Base-by-base conservation (phyloP, 2,797 vertebrate genomes). In the Acanthiza pusilla region DNA sequence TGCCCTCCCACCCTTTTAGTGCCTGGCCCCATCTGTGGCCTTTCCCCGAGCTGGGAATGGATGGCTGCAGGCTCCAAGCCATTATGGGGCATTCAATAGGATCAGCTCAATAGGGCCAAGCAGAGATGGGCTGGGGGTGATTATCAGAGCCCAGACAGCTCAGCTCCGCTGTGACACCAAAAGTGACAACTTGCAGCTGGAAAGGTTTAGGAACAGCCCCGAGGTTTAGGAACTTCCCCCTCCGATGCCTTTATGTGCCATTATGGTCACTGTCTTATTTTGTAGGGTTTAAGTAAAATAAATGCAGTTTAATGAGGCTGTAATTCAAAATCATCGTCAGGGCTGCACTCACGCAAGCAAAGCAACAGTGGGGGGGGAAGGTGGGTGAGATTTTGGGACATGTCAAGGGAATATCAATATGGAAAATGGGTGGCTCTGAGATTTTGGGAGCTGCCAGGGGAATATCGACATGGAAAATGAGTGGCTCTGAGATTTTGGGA, bases 171-270 rank as follows among this genome's bases (percentile, higher is more conserved):
- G 4, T 0, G 3, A 22, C 73, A 9, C 63, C 73, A 12, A 21
- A 34, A 16, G 2, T 20, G 42, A 13, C 53, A 53, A 21, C n/a
- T 61, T 10, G 4, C 23, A 32, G 5, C 42, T 29, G 72, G 17
- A 0, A 21, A 53, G 43, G 20, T 12, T 70, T 7, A 22, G 32
- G 51, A 36, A 4, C 32, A 4, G 54, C 76, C 76, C 30, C 0
- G 0, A 12, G 7, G 3, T 42, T 42, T 42, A 16, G 40, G 40
- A 42, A 42, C 20, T 29, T 42, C 40, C 20, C 38, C 17, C 38
- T 20, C 32, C 0, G 0, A 18, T 2, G 3, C 71, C 30, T 7
- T 74, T 43, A 42, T 1, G 4, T 36, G 47, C 62, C 73, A 7
- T 85, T 66, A 22, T 2, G 38, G 45, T 45, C 83, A 48, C 74